These are phyloP conservation scores for Maniola hyperantus DNA, from an alignment of 2,888 invertebrate genomes.

Conservation along the genomic window DNA sequence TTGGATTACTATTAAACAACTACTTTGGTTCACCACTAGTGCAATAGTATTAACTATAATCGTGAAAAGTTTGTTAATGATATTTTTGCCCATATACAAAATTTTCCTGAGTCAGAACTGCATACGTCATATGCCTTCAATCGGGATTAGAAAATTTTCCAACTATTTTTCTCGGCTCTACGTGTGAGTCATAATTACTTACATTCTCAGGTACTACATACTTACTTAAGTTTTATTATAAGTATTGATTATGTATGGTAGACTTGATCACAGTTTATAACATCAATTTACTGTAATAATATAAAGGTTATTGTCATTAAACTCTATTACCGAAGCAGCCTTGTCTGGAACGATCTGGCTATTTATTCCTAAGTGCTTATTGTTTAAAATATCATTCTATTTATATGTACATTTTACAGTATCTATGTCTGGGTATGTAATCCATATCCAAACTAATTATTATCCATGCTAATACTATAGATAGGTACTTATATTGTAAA, in stretches of 20 bases:
- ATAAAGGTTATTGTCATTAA: conserved; percentile 59
- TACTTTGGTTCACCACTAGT: no score
- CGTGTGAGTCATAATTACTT: neutral
- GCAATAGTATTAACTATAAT: no score
- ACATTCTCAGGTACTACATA: neutral
- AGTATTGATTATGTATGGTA: conserved; percentile 37
- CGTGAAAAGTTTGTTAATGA: no score
- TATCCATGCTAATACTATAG: no score
- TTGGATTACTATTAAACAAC: no score
- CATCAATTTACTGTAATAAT: conserved; percentile 55
- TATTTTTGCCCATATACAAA: no score
- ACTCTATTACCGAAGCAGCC: conserved; percentile 41
- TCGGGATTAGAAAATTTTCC: neutral
- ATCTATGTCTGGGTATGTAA: neutral
- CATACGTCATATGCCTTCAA: no score
- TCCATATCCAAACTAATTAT: neutral
- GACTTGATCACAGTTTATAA: conserved; percentile 48
- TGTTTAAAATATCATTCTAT: conserved; percentile 12
- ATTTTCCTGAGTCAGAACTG: no score
- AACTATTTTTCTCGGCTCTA: neutral
- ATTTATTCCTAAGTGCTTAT: conserved; percentile 11
- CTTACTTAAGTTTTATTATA: conserved; percentile 12
- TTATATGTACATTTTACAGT: neutral
- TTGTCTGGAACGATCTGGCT: conserved; percentile 33
- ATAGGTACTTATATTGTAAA: no score